A percentile compares a stretch with the other conserved stretches of the same genome.
Evolutionary conservation across 2,888 invertebrate species (phyloP).

Genomic region (Cosmorhoe ocellata): DNA sequence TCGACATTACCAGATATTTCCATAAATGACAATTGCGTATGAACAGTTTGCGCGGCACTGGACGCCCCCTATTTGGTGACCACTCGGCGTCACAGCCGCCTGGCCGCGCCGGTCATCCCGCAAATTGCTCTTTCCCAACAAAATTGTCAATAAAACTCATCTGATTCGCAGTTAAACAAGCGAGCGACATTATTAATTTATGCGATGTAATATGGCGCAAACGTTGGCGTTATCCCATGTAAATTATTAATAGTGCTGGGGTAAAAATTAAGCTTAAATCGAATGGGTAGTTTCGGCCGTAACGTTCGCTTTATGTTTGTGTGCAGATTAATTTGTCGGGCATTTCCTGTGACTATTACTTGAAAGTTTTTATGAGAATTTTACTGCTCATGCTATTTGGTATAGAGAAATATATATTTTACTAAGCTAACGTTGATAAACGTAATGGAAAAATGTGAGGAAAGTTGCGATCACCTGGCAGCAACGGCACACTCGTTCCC

Average conservation of each 20-base stretch:
- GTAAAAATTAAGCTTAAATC: conserved; percentile 82
- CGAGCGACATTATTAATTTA: conserved; percentile 82
- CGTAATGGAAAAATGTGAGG: conserved; percentile 20
- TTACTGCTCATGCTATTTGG: conserved; percentile 34
- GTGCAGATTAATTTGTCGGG: conserved; percentile 72
- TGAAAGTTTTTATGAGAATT: conserved; percentile 50
- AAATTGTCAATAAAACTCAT: conserved; percentile 83
- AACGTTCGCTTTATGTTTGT: conserved; percentile 76
- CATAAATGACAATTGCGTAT: conserved; percentile 61
- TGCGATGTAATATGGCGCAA: conserved; percentile 81
- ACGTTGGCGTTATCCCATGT: conserved; percentile 78
- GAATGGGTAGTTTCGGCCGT: conserved; percentile 79
- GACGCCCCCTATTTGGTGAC: conserved; percentile 72
- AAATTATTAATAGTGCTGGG: conserved; percentile 82
- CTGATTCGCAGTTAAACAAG: conserved; percentile 82
- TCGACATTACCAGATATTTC: conserved; percentile 56
- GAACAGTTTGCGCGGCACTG: conserved; percentile 39
- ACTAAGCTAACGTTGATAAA: conserved; percentile 26
- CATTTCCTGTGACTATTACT: conserved; percentile 59
- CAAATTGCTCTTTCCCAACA: conserved; percentile 82
- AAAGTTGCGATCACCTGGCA: conserved; percentile 19
- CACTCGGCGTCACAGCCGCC: conserved; percentile 75
- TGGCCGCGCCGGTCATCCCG: conserved; percentile 69
- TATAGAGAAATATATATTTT: conserved; percentile 33
- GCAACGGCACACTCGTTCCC: conserved; percentile 24